These are phyloP conservation scores for Mandrillus leucophaeus DNA, from an alignment of 2,113 vertebrate species.

Conservation along the genomic window DNA sequence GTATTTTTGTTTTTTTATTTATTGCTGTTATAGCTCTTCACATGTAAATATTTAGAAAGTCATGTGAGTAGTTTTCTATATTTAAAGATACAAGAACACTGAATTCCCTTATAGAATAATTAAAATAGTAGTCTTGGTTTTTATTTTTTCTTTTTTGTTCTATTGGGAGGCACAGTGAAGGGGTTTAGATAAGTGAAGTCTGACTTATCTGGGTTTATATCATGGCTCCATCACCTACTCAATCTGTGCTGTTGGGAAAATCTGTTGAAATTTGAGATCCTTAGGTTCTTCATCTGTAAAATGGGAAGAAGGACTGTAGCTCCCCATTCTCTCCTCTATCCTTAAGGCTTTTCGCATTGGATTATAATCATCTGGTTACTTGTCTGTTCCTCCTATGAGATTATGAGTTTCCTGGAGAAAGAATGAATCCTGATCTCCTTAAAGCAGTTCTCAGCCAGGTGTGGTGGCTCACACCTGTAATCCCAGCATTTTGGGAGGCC, in stretches of 20 bases:
- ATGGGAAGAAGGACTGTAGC: background rate
- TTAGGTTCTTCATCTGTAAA: background rate
- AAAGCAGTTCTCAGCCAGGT: background rate
- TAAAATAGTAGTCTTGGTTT: background rate
- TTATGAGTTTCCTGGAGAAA: background rate
- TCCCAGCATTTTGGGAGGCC: no score
- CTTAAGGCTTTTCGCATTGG: background rate
- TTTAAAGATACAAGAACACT: background rate
- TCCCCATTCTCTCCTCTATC: background rate
- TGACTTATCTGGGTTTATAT: background rate
- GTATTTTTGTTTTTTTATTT: background rate
- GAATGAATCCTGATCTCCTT: background rate
- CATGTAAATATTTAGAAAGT: constrained; percentile 27
- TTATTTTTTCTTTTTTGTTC: background rate
- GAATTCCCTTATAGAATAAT: constrained; percentile 24
- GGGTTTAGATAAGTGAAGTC: background rate
- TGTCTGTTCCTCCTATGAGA: background rate
- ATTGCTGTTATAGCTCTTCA: background rate
- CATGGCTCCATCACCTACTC: background rate
- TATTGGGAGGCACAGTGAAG: background rate
- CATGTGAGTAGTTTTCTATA: background rate
- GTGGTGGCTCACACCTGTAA: no score
- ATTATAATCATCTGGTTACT: background rate
- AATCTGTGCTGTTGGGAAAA: background rate
- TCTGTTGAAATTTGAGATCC: background rate